Conservation (phyloP, 2,888 invertebrate genomes). For the Dioctria rufipes region DNA sequence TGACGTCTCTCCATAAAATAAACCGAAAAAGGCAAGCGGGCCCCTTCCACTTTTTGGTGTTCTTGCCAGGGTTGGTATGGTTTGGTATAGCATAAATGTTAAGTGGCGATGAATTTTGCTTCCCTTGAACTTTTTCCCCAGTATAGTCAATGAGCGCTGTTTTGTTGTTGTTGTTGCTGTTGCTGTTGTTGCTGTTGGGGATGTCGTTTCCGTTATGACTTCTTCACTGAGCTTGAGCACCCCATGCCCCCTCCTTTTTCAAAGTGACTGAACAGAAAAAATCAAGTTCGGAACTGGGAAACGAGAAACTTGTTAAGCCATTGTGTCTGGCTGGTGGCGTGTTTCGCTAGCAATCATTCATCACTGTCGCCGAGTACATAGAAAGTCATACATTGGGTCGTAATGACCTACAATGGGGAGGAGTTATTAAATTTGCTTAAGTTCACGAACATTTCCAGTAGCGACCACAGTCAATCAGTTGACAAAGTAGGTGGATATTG, state of each 20-base stretch:
- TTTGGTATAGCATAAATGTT: slow-evolving; percentile 40
- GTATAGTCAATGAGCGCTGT: slow-evolving; percentile 27
- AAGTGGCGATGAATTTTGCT: slow-evolving; percentile 50
- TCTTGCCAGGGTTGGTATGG: slow-evolving; percentile 22
- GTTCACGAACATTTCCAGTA: slow-evolving; percentile 7
- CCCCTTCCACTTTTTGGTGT: not conserved
- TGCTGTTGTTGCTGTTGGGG: not conserved
- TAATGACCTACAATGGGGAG: slow-evolving; percentile 20
- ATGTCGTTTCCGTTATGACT: slow-evolving; percentile 19
- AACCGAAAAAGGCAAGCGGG: slow-evolving; percentile 27
- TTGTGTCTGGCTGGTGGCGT: slow-evolving; percentile 36
- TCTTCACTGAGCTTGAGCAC: slow-evolving; percentile 7
- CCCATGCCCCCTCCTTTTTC: not conserved
- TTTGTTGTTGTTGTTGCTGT: not conserved
- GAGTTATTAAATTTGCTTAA: slow-evolving; percentile 32
- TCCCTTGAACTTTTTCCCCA: slow-evolving; percentile 37
- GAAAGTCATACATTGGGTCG: slow-evolving; percentile 18
- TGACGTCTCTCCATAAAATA: slow-evolving; percentile 51
- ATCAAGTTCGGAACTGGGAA: slow-evolving; percentile 9
- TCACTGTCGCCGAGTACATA: slow-evolving; percentile 33
- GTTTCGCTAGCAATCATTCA: slow-evolving; percentile 37
- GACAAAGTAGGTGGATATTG: slow-evolving; percentile 3
- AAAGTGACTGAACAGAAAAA: not conserved
- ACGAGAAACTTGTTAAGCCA: slow-evolving; percentile 40
- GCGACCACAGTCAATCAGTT: not conserved